These are phyloP conservation scores for Drosophila setifemur DNA, from an alignment of 1,140 invertebrate species.

Conservation along the genomic window DNA sequence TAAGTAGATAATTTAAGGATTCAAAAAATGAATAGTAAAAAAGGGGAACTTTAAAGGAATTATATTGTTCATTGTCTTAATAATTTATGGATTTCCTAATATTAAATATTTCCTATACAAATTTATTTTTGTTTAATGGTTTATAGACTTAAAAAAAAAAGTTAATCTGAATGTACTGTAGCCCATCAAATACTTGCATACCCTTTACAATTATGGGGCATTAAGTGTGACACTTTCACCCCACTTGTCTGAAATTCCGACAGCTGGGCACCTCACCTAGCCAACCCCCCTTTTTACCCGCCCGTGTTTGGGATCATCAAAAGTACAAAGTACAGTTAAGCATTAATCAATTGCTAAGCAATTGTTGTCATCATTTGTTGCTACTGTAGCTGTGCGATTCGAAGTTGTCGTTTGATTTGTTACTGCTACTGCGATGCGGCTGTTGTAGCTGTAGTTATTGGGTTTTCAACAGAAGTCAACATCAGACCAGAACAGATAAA, in stretches of 20 bases:
- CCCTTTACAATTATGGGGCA: constrained; percentile 27
- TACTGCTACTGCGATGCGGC: too few relatives aligned
- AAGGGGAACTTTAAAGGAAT: too few relatives aligned
- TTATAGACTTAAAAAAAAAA: too few relatives aligned
- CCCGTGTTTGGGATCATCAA: constrained; percentile 52
- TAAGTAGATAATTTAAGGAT: too few relatives aligned
- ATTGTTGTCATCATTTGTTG: constrained; percentile 48
- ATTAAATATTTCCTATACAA: too few relatives aligned
- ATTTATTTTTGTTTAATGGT: too few relatives aligned
- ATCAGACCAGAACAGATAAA: constrained; percentile 59
- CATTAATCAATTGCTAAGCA: constrained; percentile 74
- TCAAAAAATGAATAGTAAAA: too few relatives aligned
- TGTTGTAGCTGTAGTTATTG: constrained; percentile 53
- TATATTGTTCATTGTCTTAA: too few relatives aligned
- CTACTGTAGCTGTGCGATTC: constrained; percentile 39
- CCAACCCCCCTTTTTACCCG: not conserved
- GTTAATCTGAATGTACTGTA: too few relatives aligned
- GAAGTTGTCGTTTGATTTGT: constrained; percentile 44
- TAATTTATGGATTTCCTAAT: too few relatives aligned
- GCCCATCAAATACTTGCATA: not conserved
- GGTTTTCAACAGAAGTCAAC: constrained; percentile 71
- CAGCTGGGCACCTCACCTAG: constrained; percentile 24
- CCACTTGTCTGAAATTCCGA: constrained; percentile 21
- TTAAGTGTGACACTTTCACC: constrained; percentile 44
- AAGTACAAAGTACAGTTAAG: constrained; percentile 73